Evolutionary conservation across 2,888 invertebrate species (phyloP), one percentile per base, ranked within the genome.

Genomic region (Nymphalis polychloros): DNA sequence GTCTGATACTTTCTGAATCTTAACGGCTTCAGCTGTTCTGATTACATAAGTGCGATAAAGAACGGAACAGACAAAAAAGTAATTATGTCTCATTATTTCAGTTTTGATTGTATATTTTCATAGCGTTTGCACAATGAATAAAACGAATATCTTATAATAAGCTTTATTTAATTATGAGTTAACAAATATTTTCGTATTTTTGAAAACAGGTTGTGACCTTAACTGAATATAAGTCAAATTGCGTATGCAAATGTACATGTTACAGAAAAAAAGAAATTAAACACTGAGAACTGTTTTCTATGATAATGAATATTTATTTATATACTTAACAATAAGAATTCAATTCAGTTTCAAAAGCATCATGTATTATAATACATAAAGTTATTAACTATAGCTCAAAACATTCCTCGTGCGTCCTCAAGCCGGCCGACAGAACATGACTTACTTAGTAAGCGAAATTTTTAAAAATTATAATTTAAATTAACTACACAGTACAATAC

Each of bases 151-250:
- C 91, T 92, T 92, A 92, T 92, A 90, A 91, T 92, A 92, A 92
- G 92, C 92, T 92, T 92, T 92, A 92, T 92, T 92, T 92, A 92
- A 92, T 92, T 92, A 92, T 92, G 91, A 92, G 91, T 92, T 92
- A 92, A 92, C 92, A 92, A 91, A 92, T 92, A 88, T 89, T 89
- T 89, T 89, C 89, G 88, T 89, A 89, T 89, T 90, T 92, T 90
- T 88, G 92, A 92, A 78, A 78, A 92, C 90, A 90, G 89, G 90
- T 92, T 92, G 92, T 92, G 92, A 92, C 92, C 89, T 90, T 89
- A 92, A 92, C 90, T 88, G 90, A 92, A 92, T 91, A 91, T 87
- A 92, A 89, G 90, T 92, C 87, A 87, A 87, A 88, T 87, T 87
- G 88, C 87, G 80, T 88, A 85, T 83, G 88, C 86, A 87, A 86